A percentile compares a stretch with the other conserved stretches of the same genome.
Conservation (phyloP, 2,113 vertebrate genomes). For the Acrocephalus arundinaceus region DNA sequence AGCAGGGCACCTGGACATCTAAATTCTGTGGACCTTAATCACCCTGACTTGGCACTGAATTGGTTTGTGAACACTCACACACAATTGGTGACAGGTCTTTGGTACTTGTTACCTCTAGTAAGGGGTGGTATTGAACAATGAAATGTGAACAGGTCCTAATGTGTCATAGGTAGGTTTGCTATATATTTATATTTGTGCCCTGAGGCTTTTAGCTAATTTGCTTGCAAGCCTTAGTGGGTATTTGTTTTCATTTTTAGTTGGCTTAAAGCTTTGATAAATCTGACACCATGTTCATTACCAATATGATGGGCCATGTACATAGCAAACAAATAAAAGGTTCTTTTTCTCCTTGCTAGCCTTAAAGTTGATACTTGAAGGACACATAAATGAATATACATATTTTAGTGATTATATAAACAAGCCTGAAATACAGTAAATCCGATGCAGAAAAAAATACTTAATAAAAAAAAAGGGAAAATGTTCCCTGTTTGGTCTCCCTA, state of each 20-base stretch:
- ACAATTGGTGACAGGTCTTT: neutral
- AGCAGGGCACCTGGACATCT: neutral
- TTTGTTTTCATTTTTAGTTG: neutral
- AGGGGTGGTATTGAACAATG: neutral
- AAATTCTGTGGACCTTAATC: neutral
- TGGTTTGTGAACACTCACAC: neutral
- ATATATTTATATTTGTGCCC: neutral
- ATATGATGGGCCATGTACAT: neutral
- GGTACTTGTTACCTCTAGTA: neutral
- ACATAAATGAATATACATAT: neutral
- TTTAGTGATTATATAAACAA: neutral
- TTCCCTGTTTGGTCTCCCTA: neutral
- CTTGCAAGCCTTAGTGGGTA: neutral
- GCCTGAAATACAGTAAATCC: neutral
- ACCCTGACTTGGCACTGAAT: neutral
- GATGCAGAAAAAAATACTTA: neutral
- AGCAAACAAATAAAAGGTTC: neutral
- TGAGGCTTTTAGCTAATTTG: neutral
- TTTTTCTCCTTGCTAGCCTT: neutral
- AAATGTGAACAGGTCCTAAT: neutral
- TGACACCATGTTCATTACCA: neutral
- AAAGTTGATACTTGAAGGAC: neutral
- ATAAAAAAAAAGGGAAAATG: neutral
- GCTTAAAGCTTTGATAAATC: neutral
- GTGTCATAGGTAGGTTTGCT: neutral